phyloP scores from a whole-genome alignment of 2,888 invertebrate genomes.

The Osmoderma eremita region DNA sequence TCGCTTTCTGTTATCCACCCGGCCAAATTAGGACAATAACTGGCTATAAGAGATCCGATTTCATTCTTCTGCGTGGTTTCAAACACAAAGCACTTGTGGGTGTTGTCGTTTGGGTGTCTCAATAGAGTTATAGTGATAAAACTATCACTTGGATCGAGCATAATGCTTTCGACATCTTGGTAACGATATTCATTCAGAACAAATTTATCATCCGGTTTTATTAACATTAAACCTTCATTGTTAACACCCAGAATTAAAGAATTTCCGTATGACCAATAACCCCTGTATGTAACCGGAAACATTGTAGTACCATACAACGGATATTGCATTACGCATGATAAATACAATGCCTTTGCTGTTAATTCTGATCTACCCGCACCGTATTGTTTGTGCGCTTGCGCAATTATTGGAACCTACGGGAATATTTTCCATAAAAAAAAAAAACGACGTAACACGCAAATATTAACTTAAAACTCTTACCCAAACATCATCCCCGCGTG shows the following conservation, averaged over 20 bases:
- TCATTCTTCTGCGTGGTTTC: slow-evolving; percentile 91
- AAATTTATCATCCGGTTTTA: slow-evolving; percentile 91
- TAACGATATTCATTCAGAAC: slow-evolving; percentile 92
- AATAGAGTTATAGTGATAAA: slow-evolving; percentile 90
- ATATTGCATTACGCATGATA: slow-evolving; percentile 97
- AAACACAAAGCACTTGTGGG: slow-evolving; percentile 90
- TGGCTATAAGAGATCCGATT: slow-evolving; percentile 91
- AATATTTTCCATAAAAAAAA: too few relatives aligned
- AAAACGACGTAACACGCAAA: too few relatives aligned
- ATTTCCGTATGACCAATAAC: slow-evolving; percentile 91
- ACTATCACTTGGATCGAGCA: slow-evolving; percentile 91
- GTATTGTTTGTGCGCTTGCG: slow-evolving; percentile 89
- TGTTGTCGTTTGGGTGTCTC: slow-evolving; percentile 72
- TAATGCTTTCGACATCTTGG: slow-evolving; percentile 88
- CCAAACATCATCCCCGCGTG: slow-evolving; percentile 86
- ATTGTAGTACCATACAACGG: slow-evolving; percentile 73
- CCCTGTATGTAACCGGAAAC: slow-evolving; percentile 86
- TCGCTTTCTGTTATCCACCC: slow-evolving; percentile 83
- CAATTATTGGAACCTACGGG: slow-evolving; percentile 78
- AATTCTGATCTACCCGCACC: slow-evolving; percentile 92
- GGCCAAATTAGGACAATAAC: slow-evolving; percentile 87
- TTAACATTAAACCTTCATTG: slow-evolving; percentile 89
- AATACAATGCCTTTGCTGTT: slow-evolving; percentile 91
- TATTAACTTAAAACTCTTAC: too few relatives aligned
- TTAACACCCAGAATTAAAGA: slow-evolving; percentile 85